Conservation (phyloP, 1,140 invertebrate genomes). For the Drosophila auraria region DNA sequence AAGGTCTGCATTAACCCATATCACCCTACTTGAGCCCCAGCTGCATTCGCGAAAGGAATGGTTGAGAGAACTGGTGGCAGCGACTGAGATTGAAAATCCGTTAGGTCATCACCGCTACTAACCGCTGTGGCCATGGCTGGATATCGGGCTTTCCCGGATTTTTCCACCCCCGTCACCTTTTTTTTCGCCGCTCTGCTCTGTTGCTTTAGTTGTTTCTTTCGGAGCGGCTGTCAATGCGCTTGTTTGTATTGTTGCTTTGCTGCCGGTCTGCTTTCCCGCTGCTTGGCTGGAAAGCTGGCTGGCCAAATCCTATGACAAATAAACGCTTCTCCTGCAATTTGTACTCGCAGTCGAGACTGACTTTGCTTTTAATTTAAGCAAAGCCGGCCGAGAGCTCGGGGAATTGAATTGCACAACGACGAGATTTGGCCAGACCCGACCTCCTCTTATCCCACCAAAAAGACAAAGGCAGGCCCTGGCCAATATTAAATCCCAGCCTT, state of each 20-base stretch:
- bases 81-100: constrained; percentile 80
- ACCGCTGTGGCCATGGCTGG: constrained; percentile 69
- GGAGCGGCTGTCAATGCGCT: constrained; percentile 40
- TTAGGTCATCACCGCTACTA: constrained; percentile 81
- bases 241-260: constrained; percentile 77
- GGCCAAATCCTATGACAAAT: constrained; percentile 78
- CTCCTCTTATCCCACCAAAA: neutral
- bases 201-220: constrained; percentile 30
- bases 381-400: constrained; percentile 36
- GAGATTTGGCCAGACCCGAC: constrained; percentile 22
- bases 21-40: constrained; percentile 17
- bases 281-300: constrained; percentile 41
- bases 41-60: constrained; percentile 17
- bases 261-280: constrained; percentile 28
- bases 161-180: constrained; percentile 11
- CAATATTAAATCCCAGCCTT: constrained; percentile 18
- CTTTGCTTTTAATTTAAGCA: constrained; percentile 81
- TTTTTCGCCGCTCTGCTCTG: constrained; percentile 2
- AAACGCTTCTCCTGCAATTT: constrained; percentile 78
- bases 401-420: constrained; percentile 44
- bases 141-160: constrained; percentile 33
- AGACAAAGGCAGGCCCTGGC: constrained; percentile 13
- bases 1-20: neutral
- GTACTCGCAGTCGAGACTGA: constrained; percentile 54
- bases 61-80: constrained; percentile 9